Conservation (phyloP, 2,797 vertebrate genomes). For the Ctenopoma multispine region DNA sequence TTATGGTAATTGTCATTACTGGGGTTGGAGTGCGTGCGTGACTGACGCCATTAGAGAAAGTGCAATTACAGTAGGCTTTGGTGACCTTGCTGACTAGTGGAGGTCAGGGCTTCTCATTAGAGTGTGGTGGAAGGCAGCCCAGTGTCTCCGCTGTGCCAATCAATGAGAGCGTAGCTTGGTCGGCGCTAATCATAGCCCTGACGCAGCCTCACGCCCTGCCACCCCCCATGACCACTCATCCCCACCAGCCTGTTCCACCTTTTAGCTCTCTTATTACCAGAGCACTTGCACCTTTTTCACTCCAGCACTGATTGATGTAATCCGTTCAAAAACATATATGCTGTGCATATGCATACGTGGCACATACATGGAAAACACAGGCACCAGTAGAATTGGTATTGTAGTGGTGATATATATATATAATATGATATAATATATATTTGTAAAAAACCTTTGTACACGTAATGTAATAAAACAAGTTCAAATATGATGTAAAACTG, state of each 20-base stretch:
- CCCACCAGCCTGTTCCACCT: constrained; percentile 56
- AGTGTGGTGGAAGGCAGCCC: constrained; percentile 88
- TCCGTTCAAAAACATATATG: background rate
- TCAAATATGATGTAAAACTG: background rate
- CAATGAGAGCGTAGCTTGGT: constrained; percentile 85
- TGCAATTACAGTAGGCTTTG: constrained; percentile 89
- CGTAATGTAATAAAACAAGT: constrained; percentile 6
- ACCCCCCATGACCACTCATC: constrained; percentile 51
- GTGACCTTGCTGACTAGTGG: constrained; percentile 89
- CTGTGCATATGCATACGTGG: background rate
- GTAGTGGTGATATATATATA: background rate
- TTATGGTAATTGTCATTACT: constrained; percentile 90
- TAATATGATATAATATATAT: background rate
- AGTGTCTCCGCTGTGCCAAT: constrained; percentile 89
- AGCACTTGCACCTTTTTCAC: constrained; percentile 37
- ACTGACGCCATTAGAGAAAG: constrained; percentile 89
- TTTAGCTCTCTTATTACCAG: constrained; percentile 64
- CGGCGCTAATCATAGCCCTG: constrained; percentile 86
- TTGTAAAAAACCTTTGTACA: background rate
- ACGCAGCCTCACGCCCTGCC: constrained; percentile 78
- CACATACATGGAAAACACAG: background rate
- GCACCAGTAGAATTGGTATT: background rate
- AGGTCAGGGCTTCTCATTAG: constrained; percentile 91
- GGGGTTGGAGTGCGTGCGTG: constrained; percentile 85
- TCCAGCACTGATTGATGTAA: constrained; percentile 22